Evolutionary conservation across 92 coral and sea anemone species (phyloP), one percentile per base, ranked within the genome.

Genomic region (Epizoanthus rinbou): DNA sequence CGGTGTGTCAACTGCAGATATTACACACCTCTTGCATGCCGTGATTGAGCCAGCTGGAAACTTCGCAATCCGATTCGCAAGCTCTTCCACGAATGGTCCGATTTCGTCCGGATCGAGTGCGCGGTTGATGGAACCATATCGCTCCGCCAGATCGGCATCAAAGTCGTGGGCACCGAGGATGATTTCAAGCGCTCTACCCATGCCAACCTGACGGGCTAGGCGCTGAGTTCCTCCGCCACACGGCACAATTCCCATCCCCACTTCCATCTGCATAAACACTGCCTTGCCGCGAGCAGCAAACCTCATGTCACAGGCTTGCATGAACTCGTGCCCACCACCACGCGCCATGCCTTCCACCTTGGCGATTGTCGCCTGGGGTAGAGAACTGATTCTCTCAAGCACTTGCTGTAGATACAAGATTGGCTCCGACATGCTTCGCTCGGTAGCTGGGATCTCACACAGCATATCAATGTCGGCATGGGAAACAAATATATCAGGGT

Each of bases 171-270:
- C 98, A 8, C 93, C 98, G 0, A 91, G 92, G 45, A 94, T 88
- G 52, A 94, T 89, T 84, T 94, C 98, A 86, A 94, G 85, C 7
- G 98, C 98, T 8, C 98, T 88, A 25, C 95, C 98, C 98, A 94
- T 91, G 37, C 95, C 98, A 10, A 94, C 93, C 73, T 94, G 98
- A 54, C 98, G 95, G 8, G 93, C 88, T 0, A 94, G 81, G 3
- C 98, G 95, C 73, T 94, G 98, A 5, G 98, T 94, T 63, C 98
- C 98, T 19, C 98, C 98, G 23, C 98, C 98, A 64, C 98, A 94
- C 3, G 98, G 98, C 62, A 94, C 98, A 39, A 94, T 89, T 8
- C 98, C 98, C 98, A 94, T 94, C 7, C 98, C 98, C 9, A 94
- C 98, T 52, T 93, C 98, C 98, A 94, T 94, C 85, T 94, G 98